Evolutionary conservation across 1,140 invertebrate genomes (phyloP), one percentile per base, ranked within the genome.

Genomic region (Carposina sasakii): DNA sequence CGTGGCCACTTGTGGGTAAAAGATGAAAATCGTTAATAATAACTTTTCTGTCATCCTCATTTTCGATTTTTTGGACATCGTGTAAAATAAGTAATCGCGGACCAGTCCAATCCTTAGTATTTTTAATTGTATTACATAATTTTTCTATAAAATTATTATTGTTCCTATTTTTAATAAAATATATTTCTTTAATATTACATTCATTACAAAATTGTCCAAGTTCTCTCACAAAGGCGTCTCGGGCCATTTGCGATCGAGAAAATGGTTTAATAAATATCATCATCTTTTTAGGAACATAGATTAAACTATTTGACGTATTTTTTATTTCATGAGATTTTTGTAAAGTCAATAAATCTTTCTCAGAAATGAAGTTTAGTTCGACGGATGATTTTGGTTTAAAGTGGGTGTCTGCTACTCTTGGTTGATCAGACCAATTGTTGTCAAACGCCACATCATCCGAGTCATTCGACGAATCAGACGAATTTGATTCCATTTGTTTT

Each of bases 361-460:
- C 16, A 30, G 28, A 40, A 12, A 40, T 19, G 44, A 59, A 48
- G 17, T 33, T 19, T 16, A 62, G 39, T 41, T 66, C 63, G 0
- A 36, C 24, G 2, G 8, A 44, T 34, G 51, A 20, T 6, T 36
- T 53, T 8, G 59, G 46, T 43, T 42, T 42, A 42, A 36, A 51
- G 24, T 53, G 19, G 17, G 57, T 57, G 33, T 62, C 59, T 2
- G 59, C 44, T 10, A 65, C 51, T 44, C 20, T 61, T 12, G 58
- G 62, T 23, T 65, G 58, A 61, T 61, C 56, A 59, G 54, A 4
- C 54, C 51, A 24, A 48, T 36, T n/a, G 20, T 60, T 30, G 0
- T 9, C 44, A n/a, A 21, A 15, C 3, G 26, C 16, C 28, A 43
- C 42, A 48, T 23, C 34, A 2, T 31, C n/a, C 23, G 23, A 34